A percentile compares a stretch with the other conserved stretches of the same genome.
phyloP scores from a whole-genome alignment of 2,888 invertebrate species.

The Parnassius mnemosyne region DNA sequence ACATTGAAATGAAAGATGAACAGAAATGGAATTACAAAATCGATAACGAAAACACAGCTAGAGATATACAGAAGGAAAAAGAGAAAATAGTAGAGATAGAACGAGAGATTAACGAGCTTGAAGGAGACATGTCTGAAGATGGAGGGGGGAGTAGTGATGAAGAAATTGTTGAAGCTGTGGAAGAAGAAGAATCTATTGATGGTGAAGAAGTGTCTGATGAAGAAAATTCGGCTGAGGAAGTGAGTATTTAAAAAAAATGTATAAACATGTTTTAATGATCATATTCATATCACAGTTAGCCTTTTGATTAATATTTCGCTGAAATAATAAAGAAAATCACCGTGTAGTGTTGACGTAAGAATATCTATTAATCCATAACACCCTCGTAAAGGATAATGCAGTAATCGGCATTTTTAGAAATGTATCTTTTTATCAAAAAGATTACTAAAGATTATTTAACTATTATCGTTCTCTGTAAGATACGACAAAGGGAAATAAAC shows the following conservation, averaged over 20 bases:
- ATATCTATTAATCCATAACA: too few relatives aligned
- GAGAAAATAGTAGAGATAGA: constrained; percentile 68
- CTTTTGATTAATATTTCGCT: too few relatives aligned
- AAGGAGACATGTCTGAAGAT: constrained; percentile 61
- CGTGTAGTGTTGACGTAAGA: too few relatives aligned
- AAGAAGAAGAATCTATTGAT: constrained; percentile 33
- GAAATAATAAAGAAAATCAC: too few relatives aligned
- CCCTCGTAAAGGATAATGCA: too few relatives aligned
- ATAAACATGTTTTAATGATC: constrained; percentile 22
- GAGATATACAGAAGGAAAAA: constrained; percentile 61
- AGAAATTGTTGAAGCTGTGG: constrained; percentile 32
- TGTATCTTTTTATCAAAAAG: too few relatives aligned
- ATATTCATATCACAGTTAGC: too few relatives aligned
- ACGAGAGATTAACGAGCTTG: constrained; percentile 69
- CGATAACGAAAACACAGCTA: constrained; percentile 37
- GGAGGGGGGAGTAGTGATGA: constrained; percentile 41
- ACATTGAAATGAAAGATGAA: constrained; percentile 51
- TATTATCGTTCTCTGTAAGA: too few relatives aligned
- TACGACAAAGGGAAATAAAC: too few relatives aligned
- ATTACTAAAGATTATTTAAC: too few relatives aligned
- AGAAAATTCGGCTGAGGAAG: constrained; percentile 25
- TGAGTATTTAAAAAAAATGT: constrained; percentile 18
- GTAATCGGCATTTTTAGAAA: too few relatives aligned
- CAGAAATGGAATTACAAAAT: constrained; percentile 30
- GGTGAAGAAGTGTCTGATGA: constrained; percentile 31